A percentile compares a stretch with the other conserved stretches of the same genome.
Conservation (phyloP, 2,113 vertebrate genomes). For the Heliornis fulica region DNA sequence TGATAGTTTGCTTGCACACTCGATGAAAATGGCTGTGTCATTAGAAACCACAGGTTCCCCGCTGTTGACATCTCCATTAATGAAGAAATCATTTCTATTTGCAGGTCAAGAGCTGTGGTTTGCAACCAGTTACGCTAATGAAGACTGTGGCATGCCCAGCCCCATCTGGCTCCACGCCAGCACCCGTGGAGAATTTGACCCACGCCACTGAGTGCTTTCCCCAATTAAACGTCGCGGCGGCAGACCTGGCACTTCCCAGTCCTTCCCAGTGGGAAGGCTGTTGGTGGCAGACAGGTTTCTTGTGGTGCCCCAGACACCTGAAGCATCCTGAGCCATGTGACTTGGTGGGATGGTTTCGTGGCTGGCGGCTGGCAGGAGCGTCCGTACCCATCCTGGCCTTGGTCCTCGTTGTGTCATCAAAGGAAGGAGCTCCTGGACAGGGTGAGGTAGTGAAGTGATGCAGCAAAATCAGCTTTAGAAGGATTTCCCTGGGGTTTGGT, state of each 20-base stretch:
- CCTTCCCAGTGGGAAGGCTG: not conserved
- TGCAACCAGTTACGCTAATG: slow-evolving; percentile 52
- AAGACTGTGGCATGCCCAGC: slow-evolving; percentile 60
- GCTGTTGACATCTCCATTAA: slow-evolving; percentile 34
- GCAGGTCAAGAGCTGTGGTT: slow-evolving; percentile 56
- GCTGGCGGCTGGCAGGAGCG: not conserved
- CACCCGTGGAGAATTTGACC: slow-evolving; percentile 8
- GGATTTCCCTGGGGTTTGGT: not conserved
- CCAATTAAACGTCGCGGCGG: not conserved
- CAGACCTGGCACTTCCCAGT: not conserved
- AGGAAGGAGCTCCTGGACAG: not conserved
- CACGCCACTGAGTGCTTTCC: not conserved
- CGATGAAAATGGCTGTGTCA: slow-evolving; percentile 13
- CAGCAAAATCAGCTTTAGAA: not conserved
- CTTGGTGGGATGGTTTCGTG: not conserved
- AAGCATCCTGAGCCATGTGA: accelerated
- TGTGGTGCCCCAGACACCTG: accelerated
- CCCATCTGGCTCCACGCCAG: slow-evolving; percentile 10
- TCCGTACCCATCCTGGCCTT: not conserved
- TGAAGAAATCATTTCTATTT: slow-evolving; percentile 35
- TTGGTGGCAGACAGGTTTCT: not conserved
- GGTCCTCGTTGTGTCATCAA: accelerated
- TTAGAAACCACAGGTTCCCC: slow-evolving; percentile 55
- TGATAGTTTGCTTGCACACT: not conserved
- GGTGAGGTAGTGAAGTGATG: not conserved